Conservation (phyloP, 2,113 vertebrate species). For the Camarhynchus parvulus region DNA sequence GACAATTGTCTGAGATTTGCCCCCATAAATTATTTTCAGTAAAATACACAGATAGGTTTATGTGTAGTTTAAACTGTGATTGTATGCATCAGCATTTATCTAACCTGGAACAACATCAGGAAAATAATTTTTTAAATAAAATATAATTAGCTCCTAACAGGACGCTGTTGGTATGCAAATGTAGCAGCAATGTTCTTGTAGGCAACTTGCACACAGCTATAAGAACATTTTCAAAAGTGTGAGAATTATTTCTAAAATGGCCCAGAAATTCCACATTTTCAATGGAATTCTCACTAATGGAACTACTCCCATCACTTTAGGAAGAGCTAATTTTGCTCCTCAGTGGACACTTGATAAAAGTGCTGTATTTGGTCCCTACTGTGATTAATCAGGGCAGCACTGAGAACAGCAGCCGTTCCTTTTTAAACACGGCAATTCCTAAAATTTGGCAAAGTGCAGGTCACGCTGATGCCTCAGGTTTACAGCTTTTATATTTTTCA, state of each 20-base stretch:
- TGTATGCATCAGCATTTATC: neutral
- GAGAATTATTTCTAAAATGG: slow-evolving; percentile 8
- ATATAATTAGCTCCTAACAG: neutral
- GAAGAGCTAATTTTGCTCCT: slow-evolving; percentile 73
- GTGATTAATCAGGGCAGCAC: slow-evolving; percentile 71
- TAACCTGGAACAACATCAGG: neutral
- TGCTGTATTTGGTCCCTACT: slow-evolving; percentile 61
- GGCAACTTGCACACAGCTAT: accelerated
- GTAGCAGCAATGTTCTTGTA: neutral
- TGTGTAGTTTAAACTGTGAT: neutral
- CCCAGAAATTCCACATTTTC: slow-evolving; percentile 36
- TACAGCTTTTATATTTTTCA: neutral
- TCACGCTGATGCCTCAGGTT: neutral
- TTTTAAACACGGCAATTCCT: slow-evolving; percentile 67
- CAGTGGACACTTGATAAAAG: slow-evolving; percentile 69
- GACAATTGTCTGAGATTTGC: neutral
- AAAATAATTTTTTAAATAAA: neutral
- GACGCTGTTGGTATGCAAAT: neutral
- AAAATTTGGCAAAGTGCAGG: slow-evolving; percentile 71
- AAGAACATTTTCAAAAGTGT: neutral
- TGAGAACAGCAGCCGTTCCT: slow-evolving; percentile 30
- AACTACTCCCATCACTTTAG: slow-evolving; percentile 65
- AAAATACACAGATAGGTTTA: neutral
- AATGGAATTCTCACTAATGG: slow-evolving; percentile 71
- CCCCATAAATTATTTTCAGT: neutral